Evolutionary conservation across 2,888 invertebrate genomes (phyloP).

Genomic region (Drosophila nigritarsus): DNA sequence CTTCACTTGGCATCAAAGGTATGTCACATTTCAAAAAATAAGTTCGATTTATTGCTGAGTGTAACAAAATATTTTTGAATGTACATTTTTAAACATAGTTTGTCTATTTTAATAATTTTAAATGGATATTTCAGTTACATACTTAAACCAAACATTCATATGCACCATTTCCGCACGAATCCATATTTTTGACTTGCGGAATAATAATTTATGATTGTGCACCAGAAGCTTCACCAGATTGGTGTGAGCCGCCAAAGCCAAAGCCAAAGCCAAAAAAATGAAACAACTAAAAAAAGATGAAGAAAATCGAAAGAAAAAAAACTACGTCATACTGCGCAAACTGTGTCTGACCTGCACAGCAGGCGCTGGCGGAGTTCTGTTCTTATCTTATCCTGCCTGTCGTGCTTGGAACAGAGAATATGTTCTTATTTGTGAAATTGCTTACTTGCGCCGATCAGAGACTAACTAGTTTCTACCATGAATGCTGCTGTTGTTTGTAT

Average conservation of each 20-base stretch:
- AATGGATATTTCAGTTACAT: not conserved
- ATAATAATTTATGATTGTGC: constrained; percentile 50
- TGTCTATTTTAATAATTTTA: not conserved
- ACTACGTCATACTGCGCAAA: constrained; percentile 59
- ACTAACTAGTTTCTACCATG: constrained; percentile 66
- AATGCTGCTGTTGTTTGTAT: constrained; percentile 38
- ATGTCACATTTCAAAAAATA: not conserved
- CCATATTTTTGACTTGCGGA: constrained; percentile 8
- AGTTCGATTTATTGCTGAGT: not conserved
- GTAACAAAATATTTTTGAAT: not conserved
- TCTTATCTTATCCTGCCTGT: constrained; percentile 66
- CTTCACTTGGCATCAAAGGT: not conserved
- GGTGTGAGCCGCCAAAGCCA: constrained; percentile 51
- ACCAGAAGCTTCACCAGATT: constrained; percentile 44
- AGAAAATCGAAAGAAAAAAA: constrained; percentile 18
- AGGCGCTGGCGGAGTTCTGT: constrained; percentile 68
- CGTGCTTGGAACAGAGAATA: constrained; percentile 55
- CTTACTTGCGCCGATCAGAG: constrained; percentile 70
- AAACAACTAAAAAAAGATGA: not conserved
- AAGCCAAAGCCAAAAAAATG: not conserved
- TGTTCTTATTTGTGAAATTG: constrained; percentile 77
- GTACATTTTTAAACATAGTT: not conserved
- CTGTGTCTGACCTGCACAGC: constrained; percentile 66
- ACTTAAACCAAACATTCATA: constrained; percentile 8
- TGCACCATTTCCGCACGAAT: constrained; percentile 4